Evolutionary conservation across 2,113 vertebrate species (phyloP).

Genomic region (Dromaius novaehollandiae): DNA sequence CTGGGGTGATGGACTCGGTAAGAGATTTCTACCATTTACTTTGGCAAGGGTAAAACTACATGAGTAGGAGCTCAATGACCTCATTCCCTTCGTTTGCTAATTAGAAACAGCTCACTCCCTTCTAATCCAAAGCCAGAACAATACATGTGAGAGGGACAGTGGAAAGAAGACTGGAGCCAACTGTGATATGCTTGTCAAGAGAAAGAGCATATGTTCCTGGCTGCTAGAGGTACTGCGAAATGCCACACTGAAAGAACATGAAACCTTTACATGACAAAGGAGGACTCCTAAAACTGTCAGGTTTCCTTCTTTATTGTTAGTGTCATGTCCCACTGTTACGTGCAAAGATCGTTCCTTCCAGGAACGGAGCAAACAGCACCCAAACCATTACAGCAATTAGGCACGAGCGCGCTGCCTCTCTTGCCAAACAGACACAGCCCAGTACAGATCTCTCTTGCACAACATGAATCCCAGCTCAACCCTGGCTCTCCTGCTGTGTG

Average conservation of each 20-base stretch:
- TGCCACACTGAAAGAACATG: not conserved
- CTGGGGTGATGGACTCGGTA: not conserved
- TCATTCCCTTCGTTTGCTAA: not conserved
- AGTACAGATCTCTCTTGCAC: not conserved
- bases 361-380: not conserved
- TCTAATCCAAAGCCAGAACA: not conserved
- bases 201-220: rapidly evolving
- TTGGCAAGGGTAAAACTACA: not conserved
- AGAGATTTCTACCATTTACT: not conserved
- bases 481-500: not conserved
- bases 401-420: not conserved
- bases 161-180: not conserved
- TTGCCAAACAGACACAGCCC: rapidly evolving
- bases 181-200: rapidly evolving
- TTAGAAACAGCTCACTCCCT: not conserved
- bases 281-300: not conserved
- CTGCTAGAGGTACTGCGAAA: not conserved
- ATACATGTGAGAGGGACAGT: not conserved
- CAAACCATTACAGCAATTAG: no score
- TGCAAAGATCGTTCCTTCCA: rapidly evolving
- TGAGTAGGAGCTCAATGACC: not conserved
- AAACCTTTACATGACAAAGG: not conserved
- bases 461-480: not conserved
- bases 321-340: no score
- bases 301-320: not conserved